Base-by-base conservation (phyloP, 2,797 vertebrate genomes). In the Margarornis squamiger region DNA sequence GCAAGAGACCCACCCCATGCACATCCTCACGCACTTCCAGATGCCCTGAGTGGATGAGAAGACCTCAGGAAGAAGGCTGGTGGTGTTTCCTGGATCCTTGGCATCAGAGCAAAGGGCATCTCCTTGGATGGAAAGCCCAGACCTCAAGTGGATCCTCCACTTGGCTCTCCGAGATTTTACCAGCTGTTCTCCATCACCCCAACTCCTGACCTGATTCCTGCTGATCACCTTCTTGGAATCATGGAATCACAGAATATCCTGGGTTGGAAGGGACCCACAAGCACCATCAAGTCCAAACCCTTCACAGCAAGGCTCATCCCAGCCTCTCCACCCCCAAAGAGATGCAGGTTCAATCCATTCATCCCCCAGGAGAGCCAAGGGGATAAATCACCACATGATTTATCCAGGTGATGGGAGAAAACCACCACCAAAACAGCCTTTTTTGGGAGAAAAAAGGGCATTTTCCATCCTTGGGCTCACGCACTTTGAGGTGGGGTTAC, bases 1-100 rank as follows among this genome's bases (percentile, higher is more conserved):
- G 5, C 0, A 1, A 5, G 8, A 36, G 16, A 51, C 3, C 7
- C 36, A 7, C 54, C 12, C 36, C 45, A 74, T 4, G 1, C 26
- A 23, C 14, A 2, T 27, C 23, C 3, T 23, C 34, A 7, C 30
- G 7, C 0, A 0, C 38, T 61, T 52, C 18, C 16, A 51, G n/a
- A 24, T 26, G 18, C 3, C 27, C 2, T 2, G 3, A 4, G 9
- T 4, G 7, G 14, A 7, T 7, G 24, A 52, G 45, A 23, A 90
- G 38, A 45, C 36, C 22, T 87, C 32, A 29, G 45, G 29, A 30
- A 32, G 62, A 45, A 67, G 14, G n/a, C 1, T 39, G 17, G 2
- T 39, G 17, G 2, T 18, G 14, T 26, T 51, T 23, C 51, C 34
- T 17, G 4, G 48, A 39, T 46, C 6, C 29, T 14, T 41, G 32